Evolutionary conservation across 2,113 vertebrate genomes (phyloP).

Genomic region (Datnioides undecimradiatus): DNA sequence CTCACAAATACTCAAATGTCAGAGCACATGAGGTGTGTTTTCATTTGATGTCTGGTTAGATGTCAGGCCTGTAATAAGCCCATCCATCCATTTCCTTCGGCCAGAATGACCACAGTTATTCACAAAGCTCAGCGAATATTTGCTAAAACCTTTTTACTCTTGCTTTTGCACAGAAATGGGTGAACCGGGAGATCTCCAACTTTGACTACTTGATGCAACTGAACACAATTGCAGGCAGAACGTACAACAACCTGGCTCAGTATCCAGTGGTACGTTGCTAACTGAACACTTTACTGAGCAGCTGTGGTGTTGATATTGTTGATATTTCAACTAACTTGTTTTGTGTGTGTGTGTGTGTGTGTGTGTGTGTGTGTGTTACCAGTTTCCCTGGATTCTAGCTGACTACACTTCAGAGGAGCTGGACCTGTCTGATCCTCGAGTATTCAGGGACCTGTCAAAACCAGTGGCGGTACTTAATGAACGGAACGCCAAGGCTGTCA

Average conservation of each 20-base stretch:
- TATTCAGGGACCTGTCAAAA: constrained; percentile 96
- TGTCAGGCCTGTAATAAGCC: too few species aligned
- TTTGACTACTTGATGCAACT: constrained; percentile 99
- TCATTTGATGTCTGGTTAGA: neutral
- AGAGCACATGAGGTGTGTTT: neutral
- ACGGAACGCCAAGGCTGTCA: constrained; percentile 92
- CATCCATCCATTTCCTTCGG: too few species aligned
- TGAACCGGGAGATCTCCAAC: constrained; percentile 97
- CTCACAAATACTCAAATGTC: neutral
- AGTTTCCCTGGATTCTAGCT: constrained; percentile 96
- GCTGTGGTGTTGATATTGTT: neutral
- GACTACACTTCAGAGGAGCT: constrained; percentile 97
- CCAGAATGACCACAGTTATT: too few species aligned
- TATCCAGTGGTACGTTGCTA: constrained; percentile 92
- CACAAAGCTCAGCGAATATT: too few species aligned
- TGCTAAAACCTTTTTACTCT: too few species aligned
- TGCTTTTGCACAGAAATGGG: constrained; percentile 91
- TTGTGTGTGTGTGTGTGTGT: constrained; percentile 22
- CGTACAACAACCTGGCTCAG: constrained; percentile 96
- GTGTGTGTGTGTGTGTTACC: constrained; percentile 32
- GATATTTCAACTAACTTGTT: neutral
- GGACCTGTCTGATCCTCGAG: constrained; percentile 92
- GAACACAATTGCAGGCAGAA: constrained; percentile 97
- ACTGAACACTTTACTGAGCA: neutral
- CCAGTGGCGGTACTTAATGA: constrained; percentile 95